Evolutionary conservation across 2,113 vertebrate species (phyloP).

Genomic region (Salvelinus fontinalis): DNA sequence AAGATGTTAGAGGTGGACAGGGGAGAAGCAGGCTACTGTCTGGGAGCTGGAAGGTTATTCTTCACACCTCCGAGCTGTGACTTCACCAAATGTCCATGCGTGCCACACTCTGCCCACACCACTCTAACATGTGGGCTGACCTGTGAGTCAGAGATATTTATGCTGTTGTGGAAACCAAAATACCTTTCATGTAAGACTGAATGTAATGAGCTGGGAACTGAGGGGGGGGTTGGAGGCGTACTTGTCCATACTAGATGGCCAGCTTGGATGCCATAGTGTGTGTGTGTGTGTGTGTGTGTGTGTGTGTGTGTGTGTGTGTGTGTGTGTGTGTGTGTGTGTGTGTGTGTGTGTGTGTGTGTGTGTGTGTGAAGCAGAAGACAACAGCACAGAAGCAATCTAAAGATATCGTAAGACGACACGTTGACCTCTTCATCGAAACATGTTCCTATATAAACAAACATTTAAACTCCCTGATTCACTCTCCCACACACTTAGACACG

Average conservation of each 20-base stretch:
- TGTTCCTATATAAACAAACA: neutral
- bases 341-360: neutral
- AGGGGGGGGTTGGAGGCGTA: too few species aligned
- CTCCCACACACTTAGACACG: too few species aligned
- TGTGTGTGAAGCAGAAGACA: neutral
- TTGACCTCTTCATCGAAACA: neutral
- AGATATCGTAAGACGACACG: neutral
- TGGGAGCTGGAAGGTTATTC: neutral
- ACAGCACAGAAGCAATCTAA: neutral
- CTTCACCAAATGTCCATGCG: constrained; percentile 5
- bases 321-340: neutral
- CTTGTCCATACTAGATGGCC: too few species aligned
- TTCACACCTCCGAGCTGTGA: constrained; percentile 14
- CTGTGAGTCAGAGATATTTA: neutral
- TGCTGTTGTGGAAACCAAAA: neutral
- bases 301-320: neutral
- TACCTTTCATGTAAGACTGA: neutral
- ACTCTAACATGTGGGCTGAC: neutral
- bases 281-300: too few species aligned
- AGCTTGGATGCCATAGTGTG: too few species aligned
- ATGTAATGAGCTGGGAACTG: too few species aligned
- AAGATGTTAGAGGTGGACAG: neutral
- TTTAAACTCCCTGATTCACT: neutral
- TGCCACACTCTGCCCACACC: neutral
- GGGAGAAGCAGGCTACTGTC: constrained; percentile 17